phyloP scores from a whole-genome alignment of 2,797 vertebrate species.

The Phyllotis vaccarum region DNA sequence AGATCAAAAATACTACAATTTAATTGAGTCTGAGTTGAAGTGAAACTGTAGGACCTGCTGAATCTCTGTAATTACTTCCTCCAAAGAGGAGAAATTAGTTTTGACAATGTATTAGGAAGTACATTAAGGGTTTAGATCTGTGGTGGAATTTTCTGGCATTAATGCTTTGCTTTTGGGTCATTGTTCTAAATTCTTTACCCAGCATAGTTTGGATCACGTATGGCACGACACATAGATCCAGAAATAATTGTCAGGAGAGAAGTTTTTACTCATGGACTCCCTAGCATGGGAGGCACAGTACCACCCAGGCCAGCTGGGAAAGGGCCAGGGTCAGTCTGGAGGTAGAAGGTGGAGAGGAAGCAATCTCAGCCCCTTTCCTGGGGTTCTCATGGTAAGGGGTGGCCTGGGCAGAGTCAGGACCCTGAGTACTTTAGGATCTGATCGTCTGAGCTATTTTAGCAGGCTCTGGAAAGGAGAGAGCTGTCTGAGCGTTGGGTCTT shows the following conservation, averaged over 20 bases:
- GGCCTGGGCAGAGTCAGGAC: background rate
- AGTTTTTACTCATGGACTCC: background rate
- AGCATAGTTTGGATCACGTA: background rate
- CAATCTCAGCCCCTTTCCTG: background rate
- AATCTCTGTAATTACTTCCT: slow-evolving; percentile 67
- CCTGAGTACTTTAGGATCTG: background rate
- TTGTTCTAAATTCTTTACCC: background rate
- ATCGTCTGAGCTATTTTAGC: background rate
- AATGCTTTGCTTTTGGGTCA: background rate
- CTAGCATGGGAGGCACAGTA: background rate
- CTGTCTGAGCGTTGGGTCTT: background rate
- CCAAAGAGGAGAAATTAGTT: slow-evolving; percentile 45
- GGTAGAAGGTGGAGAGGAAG: background rate
- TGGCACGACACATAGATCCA: background rate
- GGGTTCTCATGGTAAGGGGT: background rate
- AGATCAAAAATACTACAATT: slow-evolving; percentile 39
- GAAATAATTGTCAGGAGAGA: background rate
- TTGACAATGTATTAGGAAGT: slow-evolving; percentile 33
- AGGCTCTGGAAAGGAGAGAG: background rate
- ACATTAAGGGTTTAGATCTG: background rate
- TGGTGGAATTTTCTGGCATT: background rate
- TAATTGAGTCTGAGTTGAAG: slow-evolving; percentile 52
- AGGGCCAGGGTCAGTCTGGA: background rate
- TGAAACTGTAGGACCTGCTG: slow-evolving; percentile 47
- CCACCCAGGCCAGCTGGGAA: background rate